Evolutionary conservation across 1,140 invertebrate species (phyloP).

Genomic region (Drosophila ambigua): DNA sequence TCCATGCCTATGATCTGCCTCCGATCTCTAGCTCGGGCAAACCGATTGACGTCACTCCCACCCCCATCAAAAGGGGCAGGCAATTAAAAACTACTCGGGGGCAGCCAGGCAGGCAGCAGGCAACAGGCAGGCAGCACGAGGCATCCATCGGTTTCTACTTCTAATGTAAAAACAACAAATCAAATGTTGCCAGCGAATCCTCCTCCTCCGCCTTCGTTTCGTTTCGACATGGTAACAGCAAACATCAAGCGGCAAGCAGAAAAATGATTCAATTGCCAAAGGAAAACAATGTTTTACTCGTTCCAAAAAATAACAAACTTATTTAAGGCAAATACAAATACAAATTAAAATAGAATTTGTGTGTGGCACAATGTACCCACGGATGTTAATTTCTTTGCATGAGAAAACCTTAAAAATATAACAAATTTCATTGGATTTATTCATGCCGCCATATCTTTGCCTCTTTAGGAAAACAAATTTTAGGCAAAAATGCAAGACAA

Average conservation of each 20-base stretch:
- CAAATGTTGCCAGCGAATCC: conserved; percentile 25
- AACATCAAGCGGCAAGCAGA: not conserved
- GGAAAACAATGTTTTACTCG: conserved; percentile 11
- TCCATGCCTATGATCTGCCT: conserved; percentile 19
- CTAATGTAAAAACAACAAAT: conserved; percentile 55
- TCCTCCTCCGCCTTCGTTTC: conserved; percentile 8
- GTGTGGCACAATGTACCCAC: not conserved
- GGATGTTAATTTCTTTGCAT: too few relatives aligned
- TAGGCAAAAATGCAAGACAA: too few relatives aligned
- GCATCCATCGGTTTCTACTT: conserved; percentile 28
- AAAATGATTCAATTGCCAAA: conserved; percentile 26
- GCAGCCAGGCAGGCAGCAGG: conserved; percentile 30
- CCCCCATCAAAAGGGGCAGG: conserved; percentile 13
- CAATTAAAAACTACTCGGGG: conserved; percentile 78
- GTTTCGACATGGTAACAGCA: conserved; percentile 31
- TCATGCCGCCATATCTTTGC: too few relatives aligned
- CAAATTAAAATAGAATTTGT: not conserved
- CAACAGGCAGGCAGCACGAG: conserved; percentile 36
- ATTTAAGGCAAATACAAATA: not conserved
- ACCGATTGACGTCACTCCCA: conserved; percentile 65
- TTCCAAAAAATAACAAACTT: conserved; percentile 33
- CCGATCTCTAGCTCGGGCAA: conserved; percentile 31
- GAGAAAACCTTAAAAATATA: too few relatives aligned
- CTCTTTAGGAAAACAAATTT: too few relatives aligned
- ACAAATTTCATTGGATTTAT: too few relatives aligned